These are phyloP conservation scores for Zingel zingel DNA, from an alignment of 2,113 vertebrate species.

Conservation along the genomic window DNA sequence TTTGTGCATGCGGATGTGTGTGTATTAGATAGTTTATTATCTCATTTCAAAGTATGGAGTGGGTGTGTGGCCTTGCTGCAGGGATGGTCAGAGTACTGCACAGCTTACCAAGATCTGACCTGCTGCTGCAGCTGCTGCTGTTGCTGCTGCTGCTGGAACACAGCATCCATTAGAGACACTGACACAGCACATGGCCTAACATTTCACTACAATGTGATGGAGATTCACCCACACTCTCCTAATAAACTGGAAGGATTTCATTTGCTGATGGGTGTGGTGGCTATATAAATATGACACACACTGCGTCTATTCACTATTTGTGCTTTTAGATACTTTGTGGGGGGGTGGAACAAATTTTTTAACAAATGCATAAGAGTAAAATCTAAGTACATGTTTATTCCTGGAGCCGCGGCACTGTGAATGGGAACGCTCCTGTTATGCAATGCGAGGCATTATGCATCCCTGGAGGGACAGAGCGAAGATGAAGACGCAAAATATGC, in stretches of 20 bases:
- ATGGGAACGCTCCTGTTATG: constrained; percentile 72
- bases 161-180: constrained; percentile 53
- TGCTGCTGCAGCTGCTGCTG: constrained; percentile 10
- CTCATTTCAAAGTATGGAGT: constrained; percentile 32
- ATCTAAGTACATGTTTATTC: constrained; percentile 69
- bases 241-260: constrained; percentile 31
- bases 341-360: constrained; percentile 46
- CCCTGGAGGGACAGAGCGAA: constrained; percentile 63
- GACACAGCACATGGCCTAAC: constrained; percentile 11
- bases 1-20: constrained; percentile 8
- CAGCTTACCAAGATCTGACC: constrained; percentile 46
- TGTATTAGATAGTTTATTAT: constrained; percentile 34
- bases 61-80: constrained; percentile 48
- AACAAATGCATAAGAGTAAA: constrained; percentile 62
- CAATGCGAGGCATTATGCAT: constrained; percentile 71
- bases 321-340: constrained; percentile 37
- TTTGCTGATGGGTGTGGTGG: constrained; percentile 6
- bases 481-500: constrained; percentile 75
- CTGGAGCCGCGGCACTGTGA: constrained; percentile 57
- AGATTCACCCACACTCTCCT: constrained; percentile 21
- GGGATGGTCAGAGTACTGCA: constrained; percentile 38
- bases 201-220: constrained; percentile 28
- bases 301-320: background rate
- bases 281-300: background rate
- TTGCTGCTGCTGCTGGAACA: constrained; percentile 9